Evolutionary conservation across 2,888 invertebrate genomes (phyloP), one percentile per base, ranked within the genome.

Genomic region (Adelphocoris suturalis): DNA sequence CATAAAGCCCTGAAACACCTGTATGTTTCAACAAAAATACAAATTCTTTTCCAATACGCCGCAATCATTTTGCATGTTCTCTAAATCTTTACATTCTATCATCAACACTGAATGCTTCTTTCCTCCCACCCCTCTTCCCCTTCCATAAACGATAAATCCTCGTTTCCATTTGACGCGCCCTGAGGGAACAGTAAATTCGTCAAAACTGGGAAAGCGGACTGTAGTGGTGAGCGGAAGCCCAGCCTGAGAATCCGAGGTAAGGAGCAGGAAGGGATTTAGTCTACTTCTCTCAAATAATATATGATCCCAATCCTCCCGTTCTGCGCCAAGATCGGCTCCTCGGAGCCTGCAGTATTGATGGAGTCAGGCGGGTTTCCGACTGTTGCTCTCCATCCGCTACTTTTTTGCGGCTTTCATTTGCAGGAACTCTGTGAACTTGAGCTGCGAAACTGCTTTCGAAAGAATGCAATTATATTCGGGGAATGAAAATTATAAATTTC

Each of bases 291-390:
- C 23, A 68, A 68, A 68, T 68, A 68, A 68, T 68, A 68, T 23
- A 68, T 68, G 68, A 68, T 68, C 23, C 68, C 68, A 68, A 68
- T 68, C 68, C 68, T 68, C 68, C 27, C 68, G 68, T 27, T n/a
- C 68, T 9, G 23, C 68, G 19, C 23, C 2, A 68, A 68, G 68
- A 68, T 68, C 68, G 68, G 68, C 68, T 68, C 23, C 68, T 12
- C 68, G 68, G 27, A 0, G 52, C 19, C n/a, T 68, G 27, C 68
- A 68, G 23, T 68, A 68, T 68, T n/a, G 27, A 68, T 68, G 68
- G 19, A 68, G 57, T 57, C 57, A 16, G n/a, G 57, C 57, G 57
- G 19, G 57, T 57, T 57, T 57, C 57, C n/a, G 14, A 57, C 14
- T 52, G 52, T 52, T 52, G 57, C 57, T 57, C 57, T 16, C 57